A percentile compares a stretch with the other conserved stretches of the same genome.
Evolutionary conservation across 1,140 invertebrate species (phyloP).

Genomic region (Macrobrachium rosenbergii): DNA sequence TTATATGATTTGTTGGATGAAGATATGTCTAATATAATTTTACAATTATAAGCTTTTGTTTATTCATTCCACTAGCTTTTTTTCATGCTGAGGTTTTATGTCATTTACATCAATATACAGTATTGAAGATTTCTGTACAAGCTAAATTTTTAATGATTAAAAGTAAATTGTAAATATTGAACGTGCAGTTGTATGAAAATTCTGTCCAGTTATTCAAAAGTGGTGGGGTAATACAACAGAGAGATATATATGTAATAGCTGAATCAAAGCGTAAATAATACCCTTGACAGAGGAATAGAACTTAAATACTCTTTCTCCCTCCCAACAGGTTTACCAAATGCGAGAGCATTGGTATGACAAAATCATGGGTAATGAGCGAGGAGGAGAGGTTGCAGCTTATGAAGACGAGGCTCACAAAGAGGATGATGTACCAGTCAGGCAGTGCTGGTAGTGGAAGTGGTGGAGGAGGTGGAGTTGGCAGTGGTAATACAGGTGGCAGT

Average conservation of each 20-base stretch:
- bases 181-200: too few relatives aligned
- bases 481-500: constrained; percentile 20
- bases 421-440: constrained; percentile 56
- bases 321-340: constrained; percentile 61
- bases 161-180: too few relatives aligned
- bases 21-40: too few relatives aligned
- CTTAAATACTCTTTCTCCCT: neutral
- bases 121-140: too few relatives aligned
- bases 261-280: neutral
- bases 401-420: constrained; percentile 63
- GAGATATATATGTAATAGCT: neutral
- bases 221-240: too few relatives aligned
- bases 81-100: too few relatives aligned
- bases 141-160: too few relatives aligned
- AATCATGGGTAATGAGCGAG: constrained; percentile 65
- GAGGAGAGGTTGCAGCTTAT: constrained; percentile 63
- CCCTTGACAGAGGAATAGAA: neutral
- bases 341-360: constrained; percentile 63
- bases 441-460: constrained; percentile 30
- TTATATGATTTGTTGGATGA: too few relatives aligned
- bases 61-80: too few relatives aligned
- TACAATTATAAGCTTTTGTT: too few relatives aligned
- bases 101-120: too few relatives aligned
- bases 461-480: constrained; percentile 16
- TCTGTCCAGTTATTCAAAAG: too few relatives aligned